Evolutionary conservation across 1,140 invertebrate genomes (phyloP).

Genomic region (Drosophila lini): DNA sequence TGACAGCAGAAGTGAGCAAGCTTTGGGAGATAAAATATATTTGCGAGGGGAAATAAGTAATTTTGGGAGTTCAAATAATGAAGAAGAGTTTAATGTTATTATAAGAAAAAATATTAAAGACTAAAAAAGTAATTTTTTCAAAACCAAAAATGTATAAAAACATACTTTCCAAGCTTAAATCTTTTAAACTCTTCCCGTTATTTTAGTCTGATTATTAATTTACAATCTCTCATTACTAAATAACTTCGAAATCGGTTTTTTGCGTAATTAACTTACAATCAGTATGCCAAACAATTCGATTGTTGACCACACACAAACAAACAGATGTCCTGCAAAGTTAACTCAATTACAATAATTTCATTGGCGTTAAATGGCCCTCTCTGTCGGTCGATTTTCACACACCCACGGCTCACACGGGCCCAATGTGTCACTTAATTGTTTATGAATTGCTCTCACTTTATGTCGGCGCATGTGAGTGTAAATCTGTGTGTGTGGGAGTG

Average conservation of each 20-base stretch:
- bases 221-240: conserved; percentile 24
- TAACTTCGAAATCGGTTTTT: conserved; percentile 6
- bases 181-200: neutral
- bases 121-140: neutral
- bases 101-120: accelerated
- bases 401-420: conserved; percentile 12
- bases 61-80: neutral
- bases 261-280: conserved; percentile 25
- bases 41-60: neutral
- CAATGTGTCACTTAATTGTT: conserved; percentile 73
- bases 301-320: conserved; percentile 30
- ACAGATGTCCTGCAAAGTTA: conserved; percentile 47
- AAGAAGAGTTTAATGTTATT: neutral
- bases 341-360: conserved; percentile 72
- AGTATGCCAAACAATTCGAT: conserved; percentile 43
- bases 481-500: conserved; percentile 9
- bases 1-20: conserved; percentile 14
- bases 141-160: too few relatives aligned
- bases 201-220: neutral
- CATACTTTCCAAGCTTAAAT: neutral
- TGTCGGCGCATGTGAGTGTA: conserved; percentile 2
- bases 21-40: conserved; percentile 5
- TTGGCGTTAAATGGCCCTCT: conserved; percentile 44
- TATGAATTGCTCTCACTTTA: conserved; percentile 58
- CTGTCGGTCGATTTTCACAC: conserved; percentile 10